Conservation (phyloP, 2,113 vertebrate species). For the Telmatochromis brachygnathus region DNA sequence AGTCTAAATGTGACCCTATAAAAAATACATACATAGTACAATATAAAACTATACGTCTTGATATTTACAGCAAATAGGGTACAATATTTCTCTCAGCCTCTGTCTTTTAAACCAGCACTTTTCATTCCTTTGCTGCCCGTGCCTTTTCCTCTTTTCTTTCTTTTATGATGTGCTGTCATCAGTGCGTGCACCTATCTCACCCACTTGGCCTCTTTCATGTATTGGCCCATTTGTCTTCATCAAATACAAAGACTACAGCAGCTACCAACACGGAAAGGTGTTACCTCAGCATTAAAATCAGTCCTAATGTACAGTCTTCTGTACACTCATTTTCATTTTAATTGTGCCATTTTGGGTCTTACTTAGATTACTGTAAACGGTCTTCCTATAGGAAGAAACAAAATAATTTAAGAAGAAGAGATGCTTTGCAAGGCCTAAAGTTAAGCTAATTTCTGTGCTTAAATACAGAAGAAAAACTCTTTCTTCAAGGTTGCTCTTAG, state of each 20-base stretch:
- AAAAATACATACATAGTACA: background rate
- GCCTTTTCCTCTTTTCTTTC: background rate
- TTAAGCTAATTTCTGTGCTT: background rate
- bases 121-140: background rate
- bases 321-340: background rate
- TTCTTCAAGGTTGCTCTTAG: background rate
- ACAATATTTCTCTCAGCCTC: background rate
- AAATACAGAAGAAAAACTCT: background rate
- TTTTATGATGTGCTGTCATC: constrained; percentile 9
- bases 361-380: background rate
- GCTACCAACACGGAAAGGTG: background rate
- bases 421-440: background rate
- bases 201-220: background rate
- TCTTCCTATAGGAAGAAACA: background rate
- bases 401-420: background rate
- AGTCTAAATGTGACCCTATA: background rate
- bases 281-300: background rate
- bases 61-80: background rate
- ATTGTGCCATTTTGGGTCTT: background rate
- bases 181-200: background rate
- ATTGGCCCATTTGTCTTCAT: constrained; percentile 27
- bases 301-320: background rate
- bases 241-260: background rate
- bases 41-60: background rate
- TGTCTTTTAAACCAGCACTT: background rate